These are phyloP conservation scores for Halictus quadricinctus DNA, from an alignment of 2,888 invertebrate species.

Conservation along the genomic window DNA sequence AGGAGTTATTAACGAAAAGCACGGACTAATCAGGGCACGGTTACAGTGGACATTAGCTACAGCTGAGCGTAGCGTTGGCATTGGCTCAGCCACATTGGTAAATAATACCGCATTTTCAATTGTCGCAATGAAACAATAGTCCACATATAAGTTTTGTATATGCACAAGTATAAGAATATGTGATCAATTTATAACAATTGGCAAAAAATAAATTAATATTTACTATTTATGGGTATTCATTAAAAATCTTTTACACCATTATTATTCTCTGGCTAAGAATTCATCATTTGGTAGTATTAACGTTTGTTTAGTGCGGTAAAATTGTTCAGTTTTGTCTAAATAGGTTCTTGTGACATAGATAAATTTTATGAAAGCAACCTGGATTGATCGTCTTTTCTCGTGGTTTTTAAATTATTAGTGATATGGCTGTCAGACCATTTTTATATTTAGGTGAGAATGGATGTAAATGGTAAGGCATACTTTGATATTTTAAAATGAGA, in stretches of 20 bases:
- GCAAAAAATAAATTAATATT: background rate
- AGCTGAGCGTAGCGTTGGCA: too few species aligned
- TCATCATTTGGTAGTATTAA: background rate
- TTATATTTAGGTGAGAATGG: slow-evolving; percentile 66
- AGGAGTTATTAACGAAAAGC: too few species aligned
- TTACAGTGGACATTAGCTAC: too few species aligned
- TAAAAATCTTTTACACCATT: background rate
- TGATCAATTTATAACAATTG: background rate
- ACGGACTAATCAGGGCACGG: too few species aligned
- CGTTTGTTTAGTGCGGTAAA: background rate
- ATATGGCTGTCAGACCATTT: slow-evolving; percentile 72
- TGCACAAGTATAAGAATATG: background rate
- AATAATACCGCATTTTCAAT: slow-evolving; percentile 3
- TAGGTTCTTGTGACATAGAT: background rate
- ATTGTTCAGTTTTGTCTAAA: background rate
- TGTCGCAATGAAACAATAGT: background rate
- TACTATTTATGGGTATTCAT: background rate
- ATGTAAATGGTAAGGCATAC: slow-evolving; percentile 71
- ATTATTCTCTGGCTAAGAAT: background rate
- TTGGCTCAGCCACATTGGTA: background rate
- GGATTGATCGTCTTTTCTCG: background rate
- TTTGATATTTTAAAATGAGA: background rate
- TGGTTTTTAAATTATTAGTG: slow-evolving; percentile 27
- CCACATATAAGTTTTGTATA: background rate
- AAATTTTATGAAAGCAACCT: slow-evolving; percentile 10